Conservation (phyloP, 1,140 invertebrate genomes). For the Drusus annulatus region DNA sequence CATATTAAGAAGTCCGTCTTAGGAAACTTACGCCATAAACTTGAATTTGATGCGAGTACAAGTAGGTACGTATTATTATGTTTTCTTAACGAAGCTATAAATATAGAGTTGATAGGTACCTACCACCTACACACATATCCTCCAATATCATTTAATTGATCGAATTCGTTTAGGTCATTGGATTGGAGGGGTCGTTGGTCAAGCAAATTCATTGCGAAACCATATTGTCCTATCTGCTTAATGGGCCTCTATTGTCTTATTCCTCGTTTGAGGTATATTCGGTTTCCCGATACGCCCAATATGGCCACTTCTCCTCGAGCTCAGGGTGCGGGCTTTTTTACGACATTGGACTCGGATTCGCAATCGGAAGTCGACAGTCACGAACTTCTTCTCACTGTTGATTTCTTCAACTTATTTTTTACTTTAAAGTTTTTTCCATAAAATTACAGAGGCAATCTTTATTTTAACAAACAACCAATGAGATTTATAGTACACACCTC, state of each 20-base stretch:
- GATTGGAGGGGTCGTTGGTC: constrained; percentile 43
- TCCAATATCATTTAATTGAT: constrained; percentile 59
- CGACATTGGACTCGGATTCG: constrained; percentile 33
- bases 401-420: too few relatives aligned
- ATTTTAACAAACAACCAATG: too few relatives aligned
- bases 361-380: neutral
- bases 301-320: neutral
- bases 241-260: constrained; percentile 49
- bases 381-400: too few relatives aligned
- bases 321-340: constrained; percentile 54
- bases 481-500: too few relatives aligned
- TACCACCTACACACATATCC: constrained; percentile 23
- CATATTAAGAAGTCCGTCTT: too few relatives aligned
- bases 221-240: constrained; percentile 53
- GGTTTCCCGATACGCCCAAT: constrained; percentile 41
- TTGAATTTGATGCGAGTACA: neutral
- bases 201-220: constrained; percentile 47
- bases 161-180: constrained; percentile 50
- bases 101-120: constrained; percentile 6
- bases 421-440: too few relatives aligned
- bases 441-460: too few relatives aligned
- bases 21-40: constrained; percentile 9
- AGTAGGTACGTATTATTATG: neutral
- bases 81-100: constrained; percentile 9
- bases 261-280: constrained; percentile 41